Percentiles rank a stretch among this genome's conserved stretches.
These are phyloP conservation scores for Laupala kohalensis DNA, from an alignment of 1,140 invertebrate species.

Conservation along the genomic window DNA sequence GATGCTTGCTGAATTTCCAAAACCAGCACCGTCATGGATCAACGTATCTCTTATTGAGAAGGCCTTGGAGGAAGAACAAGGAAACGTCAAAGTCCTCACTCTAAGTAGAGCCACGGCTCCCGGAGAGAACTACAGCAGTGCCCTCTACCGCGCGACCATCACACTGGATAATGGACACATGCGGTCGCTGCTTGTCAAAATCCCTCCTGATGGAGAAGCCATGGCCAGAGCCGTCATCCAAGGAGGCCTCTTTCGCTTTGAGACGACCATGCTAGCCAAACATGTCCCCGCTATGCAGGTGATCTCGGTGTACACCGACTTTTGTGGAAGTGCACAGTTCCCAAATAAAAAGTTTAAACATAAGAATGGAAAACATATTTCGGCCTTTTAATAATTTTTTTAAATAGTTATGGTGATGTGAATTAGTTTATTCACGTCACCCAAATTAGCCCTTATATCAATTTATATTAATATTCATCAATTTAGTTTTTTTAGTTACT, in stretches of 20 bases:
- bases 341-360: no score
- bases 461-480: no score
- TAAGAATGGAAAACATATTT: no score
- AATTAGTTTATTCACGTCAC: no score
- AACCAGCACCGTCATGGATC: no score
- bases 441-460: no score
- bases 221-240: neutral
- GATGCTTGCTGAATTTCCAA: no score
- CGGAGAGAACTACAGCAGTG: constrained; percentile 35
- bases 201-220: neutral
- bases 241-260: neutral
- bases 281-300: neutral
- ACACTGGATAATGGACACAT: neutral
- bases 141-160: constrained; percentile 26
- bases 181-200: neutral
- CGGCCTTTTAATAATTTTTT: no score
- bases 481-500: no score
- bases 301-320: no score
- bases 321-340: no score
- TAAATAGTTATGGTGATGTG: no score
- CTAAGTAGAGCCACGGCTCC: constrained; percentile 27
- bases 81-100: constrained; percentile 21
- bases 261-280: neutral
- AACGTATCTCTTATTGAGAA: neutral
- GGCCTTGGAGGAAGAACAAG: neutral